Percentiles rank a stretch among this genome's conserved stretches.
phyloP scores from a whole-genome alignment of 1,140 invertebrate species.

The Rhagoletis zephyria region DNA sequence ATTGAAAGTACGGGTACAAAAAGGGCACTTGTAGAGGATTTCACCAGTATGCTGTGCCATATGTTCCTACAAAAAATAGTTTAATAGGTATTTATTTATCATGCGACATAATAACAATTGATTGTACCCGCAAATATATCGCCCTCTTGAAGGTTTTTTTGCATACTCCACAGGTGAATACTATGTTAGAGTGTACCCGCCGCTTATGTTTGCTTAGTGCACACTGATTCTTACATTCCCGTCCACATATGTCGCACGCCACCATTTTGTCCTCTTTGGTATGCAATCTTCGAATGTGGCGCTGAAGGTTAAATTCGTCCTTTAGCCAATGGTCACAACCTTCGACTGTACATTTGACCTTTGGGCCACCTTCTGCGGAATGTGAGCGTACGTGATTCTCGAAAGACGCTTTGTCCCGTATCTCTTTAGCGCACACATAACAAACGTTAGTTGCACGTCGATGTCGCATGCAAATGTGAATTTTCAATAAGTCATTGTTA shows the following conservation, averaged over 20 bases:
- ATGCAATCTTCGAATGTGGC: conserved; percentile 66
- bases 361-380: conserved; percentile 67
- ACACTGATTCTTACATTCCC: conserved; percentile 66
- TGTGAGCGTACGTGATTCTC: conserved; percentile 71
- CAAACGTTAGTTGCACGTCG: conserved; percentile 67
- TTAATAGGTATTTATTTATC: neutral
- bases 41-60: conserved; percentile 72
- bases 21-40: conserved; percentile 69
- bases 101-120: neutral
- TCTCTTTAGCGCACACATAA: conserved; percentile 69
- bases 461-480: conserved; percentile 67
- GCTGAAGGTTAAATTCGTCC: conserved; percentile 67
- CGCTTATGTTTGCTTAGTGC: conserved; percentile 68
- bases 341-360: conserved; percentile 66
- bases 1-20: conserved; percentile 70
- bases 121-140: conserved; percentile 66
- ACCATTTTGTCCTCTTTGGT: conserved; percentile 62
- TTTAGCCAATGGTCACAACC: conserved; percentile 70
- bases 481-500: conserved; percentile 66
- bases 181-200: conserved; percentile 67
- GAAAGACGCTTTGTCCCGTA: conserved; percentile 68
- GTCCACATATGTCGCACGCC: conserved; percentile 65
- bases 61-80: conserved; percentile 63
- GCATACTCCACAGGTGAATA: conserved; percentile 68
- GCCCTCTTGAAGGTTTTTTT: conserved; percentile 71